Evolutionary conservation across 2,113 vertebrate genomes (phyloP).

Genomic region (Oxyura jamaicensis): DNA sequence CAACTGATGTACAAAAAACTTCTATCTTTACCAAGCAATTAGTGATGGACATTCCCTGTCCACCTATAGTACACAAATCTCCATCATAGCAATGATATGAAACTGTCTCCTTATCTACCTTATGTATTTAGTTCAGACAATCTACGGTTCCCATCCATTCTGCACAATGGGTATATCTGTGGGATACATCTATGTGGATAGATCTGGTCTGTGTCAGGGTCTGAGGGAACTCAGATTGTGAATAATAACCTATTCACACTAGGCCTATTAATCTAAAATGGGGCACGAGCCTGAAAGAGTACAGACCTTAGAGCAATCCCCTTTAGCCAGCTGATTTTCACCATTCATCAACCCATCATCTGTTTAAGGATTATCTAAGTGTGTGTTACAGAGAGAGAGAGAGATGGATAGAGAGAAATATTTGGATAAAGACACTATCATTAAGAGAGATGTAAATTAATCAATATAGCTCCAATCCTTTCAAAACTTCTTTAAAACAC

Average conservation of each 20-base stretch:
- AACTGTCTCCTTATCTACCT: background rate
- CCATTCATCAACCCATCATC: background rate
- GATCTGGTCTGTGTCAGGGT: background rate
- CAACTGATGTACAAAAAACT: background rate
- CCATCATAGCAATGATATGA: background rate
- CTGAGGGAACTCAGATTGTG: background rate
- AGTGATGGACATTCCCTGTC: background rate
- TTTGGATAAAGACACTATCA: background rate
- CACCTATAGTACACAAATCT: background rate
- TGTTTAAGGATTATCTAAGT: background rate
- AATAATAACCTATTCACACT: background rate
- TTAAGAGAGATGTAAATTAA: background rate
- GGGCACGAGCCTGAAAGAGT: background rate
- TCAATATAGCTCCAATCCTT: background rate
- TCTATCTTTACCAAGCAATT: background rate
- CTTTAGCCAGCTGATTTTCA: background rate
- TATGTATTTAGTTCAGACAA: background rate
- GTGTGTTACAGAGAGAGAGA: too few species aligned
- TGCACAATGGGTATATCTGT: background rate
- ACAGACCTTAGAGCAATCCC: background rate
- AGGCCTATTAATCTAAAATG: background rate
- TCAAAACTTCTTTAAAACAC: background rate
- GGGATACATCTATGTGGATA: background rate
- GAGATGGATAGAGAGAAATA: background rate
- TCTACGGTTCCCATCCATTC: rapidly evolving